These are phyloP conservation scores for Acanthis flammea DNA, from an alignment of 2,797 vertebrate genomes.

Conservation along the genomic window DNA sequence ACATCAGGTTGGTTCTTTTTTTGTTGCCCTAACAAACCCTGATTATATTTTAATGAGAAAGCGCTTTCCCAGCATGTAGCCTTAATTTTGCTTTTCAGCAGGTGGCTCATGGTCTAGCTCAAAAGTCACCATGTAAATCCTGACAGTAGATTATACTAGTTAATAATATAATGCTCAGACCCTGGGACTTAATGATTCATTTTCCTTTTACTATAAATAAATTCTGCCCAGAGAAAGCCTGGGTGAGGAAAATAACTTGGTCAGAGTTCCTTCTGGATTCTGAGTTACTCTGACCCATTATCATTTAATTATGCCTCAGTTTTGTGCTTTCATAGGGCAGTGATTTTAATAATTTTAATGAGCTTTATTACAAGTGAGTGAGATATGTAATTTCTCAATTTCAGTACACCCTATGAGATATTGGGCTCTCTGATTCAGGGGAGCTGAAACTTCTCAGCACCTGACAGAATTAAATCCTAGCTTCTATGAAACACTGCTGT, in stretches of 20 bases:
- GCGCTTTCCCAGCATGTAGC: background rate
- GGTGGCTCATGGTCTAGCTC: background rate
- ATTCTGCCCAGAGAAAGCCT: background rate
- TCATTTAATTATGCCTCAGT: conserved; percentile 45
- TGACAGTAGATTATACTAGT: background rate
- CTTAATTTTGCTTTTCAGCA: conserved; percentile 45
- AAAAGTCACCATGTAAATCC: conserved; percentile 13
- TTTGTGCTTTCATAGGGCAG: background rate
- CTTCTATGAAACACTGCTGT: background rate
- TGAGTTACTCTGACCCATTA: conserved; percentile 1
- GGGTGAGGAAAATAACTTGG: background rate
- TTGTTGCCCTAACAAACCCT: conserved; percentile 11
- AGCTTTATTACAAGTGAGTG: conserved; percentile 17
- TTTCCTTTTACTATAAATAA: conserved; percentile 46
- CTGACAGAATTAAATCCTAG: background rate
- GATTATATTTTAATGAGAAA: conserved; percentile 45
- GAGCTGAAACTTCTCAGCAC: background rate
- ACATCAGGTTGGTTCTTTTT: background rate
- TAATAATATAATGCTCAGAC: background rate
- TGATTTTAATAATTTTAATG: conserved; percentile 48
- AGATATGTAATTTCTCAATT: conserved; percentile 14
- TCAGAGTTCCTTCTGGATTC: background rate
- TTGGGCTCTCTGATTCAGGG: background rate
- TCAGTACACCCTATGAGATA: background rate
- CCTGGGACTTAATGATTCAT: background rate